Evolutionary conservation across 2,888 invertebrate species (phyloP).

Genomic region (Nomada ferruginata): DNA sequence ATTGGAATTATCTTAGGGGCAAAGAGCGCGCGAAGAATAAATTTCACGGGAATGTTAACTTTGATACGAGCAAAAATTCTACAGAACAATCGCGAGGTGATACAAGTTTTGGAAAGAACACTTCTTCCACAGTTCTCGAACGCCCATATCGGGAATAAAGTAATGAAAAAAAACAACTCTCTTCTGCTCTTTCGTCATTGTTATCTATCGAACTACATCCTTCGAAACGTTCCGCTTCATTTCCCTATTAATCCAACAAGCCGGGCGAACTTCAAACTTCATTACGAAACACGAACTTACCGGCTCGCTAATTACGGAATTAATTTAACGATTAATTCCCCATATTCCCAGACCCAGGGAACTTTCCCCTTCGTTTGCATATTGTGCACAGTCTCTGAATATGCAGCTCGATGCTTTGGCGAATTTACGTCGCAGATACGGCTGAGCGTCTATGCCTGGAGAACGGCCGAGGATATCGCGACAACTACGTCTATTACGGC

Average conservation of each 20-base stretch:
- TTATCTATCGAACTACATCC: background rate
- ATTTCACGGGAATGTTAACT: too few species aligned
- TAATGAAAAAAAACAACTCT: too few species aligned
- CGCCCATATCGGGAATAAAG: too few species aligned
- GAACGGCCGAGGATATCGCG: background rate
- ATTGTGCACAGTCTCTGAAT: background rate
- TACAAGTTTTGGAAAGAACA: too few species aligned
- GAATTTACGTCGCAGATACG: background rate
- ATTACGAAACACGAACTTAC: slow-evolving; percentile 24
- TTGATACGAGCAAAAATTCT: too few species aligned
- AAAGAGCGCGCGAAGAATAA: too few species aligned
- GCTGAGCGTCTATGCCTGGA: background rate
- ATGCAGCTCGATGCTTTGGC: background rate
- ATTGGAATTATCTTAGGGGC: background rate
- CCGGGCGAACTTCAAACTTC: slow-evolving; percentile 25
- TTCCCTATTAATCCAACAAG: slow-evolving; percentile 13
- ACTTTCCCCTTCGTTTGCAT: slow-evolving; percentile 28
- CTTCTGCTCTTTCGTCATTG: too few species aligned
- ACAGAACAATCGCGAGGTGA: too few species aligned
- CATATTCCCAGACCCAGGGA: slow-evolving; percentile 16
- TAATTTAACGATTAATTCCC: slow-evolving; percentile 44
- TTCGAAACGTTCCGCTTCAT: background rate
- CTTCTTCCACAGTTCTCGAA: too few species aligned
- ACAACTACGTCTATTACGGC: background rate
- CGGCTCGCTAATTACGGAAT: slow-evolving; percentile 30